A percentile compares a stretch with the other conserved stretches of the same genome.
These are phyloP conservation scores for Aepyceros melampus DNA, from an alignment of 2,113 vertebrate species.

Conservation along the genomic window DNA sequence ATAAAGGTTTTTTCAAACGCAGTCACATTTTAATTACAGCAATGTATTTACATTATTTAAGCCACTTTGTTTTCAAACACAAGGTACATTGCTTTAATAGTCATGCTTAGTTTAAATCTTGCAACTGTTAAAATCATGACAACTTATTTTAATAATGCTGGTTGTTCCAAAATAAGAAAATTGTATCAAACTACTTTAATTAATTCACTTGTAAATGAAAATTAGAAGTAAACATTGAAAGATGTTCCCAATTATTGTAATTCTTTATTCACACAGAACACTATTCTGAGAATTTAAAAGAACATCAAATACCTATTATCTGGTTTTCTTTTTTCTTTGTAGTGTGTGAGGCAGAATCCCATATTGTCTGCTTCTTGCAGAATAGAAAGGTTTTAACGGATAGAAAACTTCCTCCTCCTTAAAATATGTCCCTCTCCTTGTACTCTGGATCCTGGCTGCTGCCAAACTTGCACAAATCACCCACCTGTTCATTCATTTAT, in stretches of 20 bases:
- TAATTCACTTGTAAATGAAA: constrained; percentile 54
- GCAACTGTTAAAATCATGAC: constrained; percentile 44
- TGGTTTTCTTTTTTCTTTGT: neutral
- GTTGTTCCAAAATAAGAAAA: constrained; percentile 61
- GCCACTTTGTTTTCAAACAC: neutral
- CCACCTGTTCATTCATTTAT: neutral
- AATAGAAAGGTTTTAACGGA: neutral
- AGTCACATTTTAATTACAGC: neutral
- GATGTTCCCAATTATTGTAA: neutral
- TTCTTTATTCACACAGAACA: neutral
- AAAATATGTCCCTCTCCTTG: neutral
- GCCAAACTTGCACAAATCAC: neutral
- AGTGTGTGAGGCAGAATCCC: neutral
- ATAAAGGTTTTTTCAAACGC: neutral
- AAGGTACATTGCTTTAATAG: constrained; percentile 47
- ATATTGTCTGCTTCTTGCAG: neutral
- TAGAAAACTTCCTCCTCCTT: neutral
- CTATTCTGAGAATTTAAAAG: neutral
- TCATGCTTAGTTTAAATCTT: constrained; percentile 51
- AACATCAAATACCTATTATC: neutral
- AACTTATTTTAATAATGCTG: constrained; percentile 75
- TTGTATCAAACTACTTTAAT: constrained; percentile 58
- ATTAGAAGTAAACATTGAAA: constrained; percentile 36
- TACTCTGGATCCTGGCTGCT: neutral
- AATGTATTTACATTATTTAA: constrained; percentile 4